Conservation (phyloP, 2,113 vertebrate species). For the Hippocampus mohnikei region DNA sequence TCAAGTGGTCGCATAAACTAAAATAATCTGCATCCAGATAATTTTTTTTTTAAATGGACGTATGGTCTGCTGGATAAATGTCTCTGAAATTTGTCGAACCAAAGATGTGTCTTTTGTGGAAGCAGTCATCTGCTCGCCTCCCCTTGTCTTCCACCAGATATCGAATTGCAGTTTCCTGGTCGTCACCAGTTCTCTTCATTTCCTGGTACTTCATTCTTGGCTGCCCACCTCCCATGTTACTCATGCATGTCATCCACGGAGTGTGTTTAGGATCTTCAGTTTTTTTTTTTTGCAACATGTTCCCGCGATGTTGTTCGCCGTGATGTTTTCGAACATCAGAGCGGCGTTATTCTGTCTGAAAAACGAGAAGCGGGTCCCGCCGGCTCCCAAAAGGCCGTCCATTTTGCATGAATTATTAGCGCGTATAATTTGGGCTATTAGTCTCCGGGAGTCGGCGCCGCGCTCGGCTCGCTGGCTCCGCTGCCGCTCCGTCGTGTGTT, state of each 20-base stretch:
- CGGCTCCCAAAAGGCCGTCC: conserved; percentile 83
- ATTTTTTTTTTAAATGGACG: too few relatives aligned
- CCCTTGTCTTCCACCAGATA: too few relatives aligned
- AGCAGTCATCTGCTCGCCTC: too few relatives aligned
- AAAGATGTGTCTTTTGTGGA: too few relatives aligned
- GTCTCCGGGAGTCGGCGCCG: conserved; percentile 56
- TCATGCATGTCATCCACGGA: not conserved
- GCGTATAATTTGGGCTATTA: conserved; percentile 96
- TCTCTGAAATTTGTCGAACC: too few relatives aligned
- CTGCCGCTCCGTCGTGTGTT: conserved; percentile 62
- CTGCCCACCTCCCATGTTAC: too few relatives aligned
- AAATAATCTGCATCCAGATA: too few relatives aligned
- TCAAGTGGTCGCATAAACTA: too few relatives aligned
- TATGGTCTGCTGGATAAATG: too few relatives aligned
- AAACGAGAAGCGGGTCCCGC: conserved; percentile 83
- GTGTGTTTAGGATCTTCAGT: conserved; percentile 38
- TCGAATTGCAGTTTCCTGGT: too few relatives aligned
- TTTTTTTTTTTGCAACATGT: conserved; percentile 59
- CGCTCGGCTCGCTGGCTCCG: conserved; percentile 7
- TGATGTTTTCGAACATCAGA: conserved; percentile 82
- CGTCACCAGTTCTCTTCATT: too few relatives aligned
- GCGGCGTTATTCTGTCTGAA: conserved; percentile 84
- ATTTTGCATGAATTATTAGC: conserved; percentile 94
- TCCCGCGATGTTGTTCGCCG: conserved; percentile 73
- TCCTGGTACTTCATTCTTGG: too few relatives aligned